Conservation (phyloP, 1,140 invertebrate species). For the Drosophila parabipectinata region DNA sequence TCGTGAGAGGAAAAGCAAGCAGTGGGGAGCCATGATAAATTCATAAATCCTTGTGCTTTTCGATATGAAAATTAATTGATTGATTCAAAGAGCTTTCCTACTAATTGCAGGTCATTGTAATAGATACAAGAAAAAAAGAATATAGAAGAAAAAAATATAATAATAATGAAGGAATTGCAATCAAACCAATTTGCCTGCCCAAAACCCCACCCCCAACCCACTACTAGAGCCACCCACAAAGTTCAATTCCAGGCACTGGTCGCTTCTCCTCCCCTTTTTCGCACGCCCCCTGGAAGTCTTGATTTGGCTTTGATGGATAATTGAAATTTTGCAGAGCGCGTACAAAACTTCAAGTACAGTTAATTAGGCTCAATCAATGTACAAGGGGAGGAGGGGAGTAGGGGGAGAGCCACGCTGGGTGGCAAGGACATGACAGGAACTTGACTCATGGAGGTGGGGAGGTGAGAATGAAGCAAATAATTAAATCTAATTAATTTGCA, state of each 20-base stretch:
- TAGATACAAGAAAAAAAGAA: constrained; percentile 18
- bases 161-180: constrained; percentile 35
- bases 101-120: constrained; percentile 74
- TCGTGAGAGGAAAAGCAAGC: no score
- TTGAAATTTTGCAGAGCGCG: constrained; percentile 71
- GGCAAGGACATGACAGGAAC: constrained; percentile 34
- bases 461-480: constrained; percentile 59
- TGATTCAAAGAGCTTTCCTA: constrained; percentile 59
- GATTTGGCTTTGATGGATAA: constrained; percentile 75
- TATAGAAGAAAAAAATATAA: no score
- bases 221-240: no score
- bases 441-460: constrained; percentile 6
- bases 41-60: not conserved
- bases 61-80: constrained; percentile 76
- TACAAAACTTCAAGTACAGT: constrained; percentile 78
- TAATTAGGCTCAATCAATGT: constrained; percentile 78
- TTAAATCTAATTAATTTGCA: constrained; percentile 82
- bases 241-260: no score
- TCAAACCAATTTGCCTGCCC: constrained; percentile 2
- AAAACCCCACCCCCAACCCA: not conserved
- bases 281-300: constrained; percentile 7
- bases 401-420: not conserved
- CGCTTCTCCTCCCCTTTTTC: not conserved
- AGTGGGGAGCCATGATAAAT: not conserved
- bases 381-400: constrained; percentile 12